phyloP scores from a whole-genome alignment of 2,888 invertebrate species.

The Craniophora ligustri region DNA sequence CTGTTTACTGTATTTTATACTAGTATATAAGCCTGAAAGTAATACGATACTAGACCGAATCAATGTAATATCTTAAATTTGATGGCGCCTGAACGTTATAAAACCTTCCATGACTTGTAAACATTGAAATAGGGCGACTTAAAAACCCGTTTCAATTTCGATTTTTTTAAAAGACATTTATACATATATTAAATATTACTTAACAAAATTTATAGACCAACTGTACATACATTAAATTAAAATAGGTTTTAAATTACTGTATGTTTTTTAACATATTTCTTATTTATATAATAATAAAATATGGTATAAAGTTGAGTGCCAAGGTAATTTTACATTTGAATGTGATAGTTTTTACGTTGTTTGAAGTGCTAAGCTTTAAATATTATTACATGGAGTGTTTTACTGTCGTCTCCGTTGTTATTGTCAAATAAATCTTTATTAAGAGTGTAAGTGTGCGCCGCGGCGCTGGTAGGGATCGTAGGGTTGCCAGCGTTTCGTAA shows the following conservation, averaged over 20 bases:
- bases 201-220: slow-evolving; percentile 31
- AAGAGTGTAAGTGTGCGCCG: slow-evolving; percentile 33
- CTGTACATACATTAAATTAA: slow-evolving; percentile 28
- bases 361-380: slow-evolving; percentile 30
- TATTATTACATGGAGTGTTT: slow-evolving; percentile 36
- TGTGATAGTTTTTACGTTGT: slow-evolving; percentile 27
- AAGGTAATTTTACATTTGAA: slow-evolving; percentile 6
- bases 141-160: slow-evolving; percentile 13
- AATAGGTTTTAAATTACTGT: slow-evolving; percentile 12
- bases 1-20: no score
- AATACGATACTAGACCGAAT: no score
- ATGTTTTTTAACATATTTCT: not conserved
- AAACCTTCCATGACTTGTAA: slow-evolving; percentile 39
- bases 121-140: slow-evolving; percentile 13
- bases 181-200: slow-evolving; percentile 17
- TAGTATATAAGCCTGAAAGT: no score
- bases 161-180: slow-evolving; percentile 16
- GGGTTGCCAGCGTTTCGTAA: slow-evolving; percentile 25
- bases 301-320: slow-evolving; percentile 4
- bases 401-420: slow-evolving; percentile 29
- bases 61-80: slow-evolving; percentile 2
- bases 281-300: slow-evolving; percentile 12
- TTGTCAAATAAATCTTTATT: slow-evolving; percentile 55
- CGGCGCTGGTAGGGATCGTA: slow-evolving; percentile 20
- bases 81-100: slow-evolving; percentile 5